A percentile compares a stretch with the other conserved stretches of the same genome.
These are phyloP conservation scores for Cassiopea andromeda DNA, from an alignment of 30 jellyfish, hydroid and myxozoan genomes.

Conservation along the genomic window DNA sequence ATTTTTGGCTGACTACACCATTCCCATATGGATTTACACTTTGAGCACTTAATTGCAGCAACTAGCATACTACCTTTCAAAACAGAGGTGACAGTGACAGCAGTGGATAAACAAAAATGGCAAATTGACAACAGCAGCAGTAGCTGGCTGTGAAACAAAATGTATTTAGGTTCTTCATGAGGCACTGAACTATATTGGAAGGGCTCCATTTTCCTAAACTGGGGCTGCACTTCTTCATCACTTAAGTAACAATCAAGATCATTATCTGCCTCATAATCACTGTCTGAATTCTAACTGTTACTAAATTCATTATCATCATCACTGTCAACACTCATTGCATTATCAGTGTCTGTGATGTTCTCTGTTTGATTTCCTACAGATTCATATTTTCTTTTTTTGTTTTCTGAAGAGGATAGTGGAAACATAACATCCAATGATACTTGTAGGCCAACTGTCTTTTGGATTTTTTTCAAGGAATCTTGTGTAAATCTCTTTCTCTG, in stretches of 20 bases:
- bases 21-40: conserved; percentile 51
- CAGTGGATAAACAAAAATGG: no score
- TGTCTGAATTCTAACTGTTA: conserved; percentile 20
- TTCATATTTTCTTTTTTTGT: conserved; percentile 34
- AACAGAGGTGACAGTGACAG: no score
- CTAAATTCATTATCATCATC: conserved; percentile 41
- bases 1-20: conserved; percentile 60
- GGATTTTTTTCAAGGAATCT: conserved; percentile 15
- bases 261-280: no score
- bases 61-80: conserved; percentile 45
- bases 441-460: conserved; percentile 10
- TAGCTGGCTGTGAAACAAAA: conserved; percentile 36
- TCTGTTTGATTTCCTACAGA: conserved; percentile 9
- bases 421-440: conserved; percentile 19
- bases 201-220: conserved; percentile 49
- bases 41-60: conserved; percentile 35
- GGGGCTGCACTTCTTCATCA: conserved; percentile 24
- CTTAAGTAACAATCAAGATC: conserved; percentile 25
- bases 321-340: background rate
- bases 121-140: conserved; percentile 52
- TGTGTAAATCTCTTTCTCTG: conserved; percentile 27
- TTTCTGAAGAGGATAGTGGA: conserved; percentile 30
- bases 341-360: background rate
- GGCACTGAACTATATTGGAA: conserved; percentile 11
- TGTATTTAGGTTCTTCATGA: conserved; percentile 36